Evolutionary conservation across 1,140 invertebrate species (phyloP).

Genomic region (Leptoteleia sp.): DNA sequence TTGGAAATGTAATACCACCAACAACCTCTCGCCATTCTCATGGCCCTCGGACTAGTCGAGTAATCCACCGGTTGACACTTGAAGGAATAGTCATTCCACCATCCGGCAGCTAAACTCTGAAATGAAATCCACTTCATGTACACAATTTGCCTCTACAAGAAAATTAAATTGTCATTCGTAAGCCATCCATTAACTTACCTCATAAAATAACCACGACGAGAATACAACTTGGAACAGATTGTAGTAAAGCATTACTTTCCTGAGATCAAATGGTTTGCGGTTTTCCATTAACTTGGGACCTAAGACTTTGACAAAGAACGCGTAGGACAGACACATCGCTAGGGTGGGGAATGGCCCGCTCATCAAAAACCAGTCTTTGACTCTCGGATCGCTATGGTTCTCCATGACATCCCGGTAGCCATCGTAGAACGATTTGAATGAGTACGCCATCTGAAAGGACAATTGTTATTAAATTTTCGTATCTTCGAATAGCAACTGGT

Average conservation of each 20-base stretch:
- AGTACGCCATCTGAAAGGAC: constrained; percentile 79
- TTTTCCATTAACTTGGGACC: constrained; percentile 95
- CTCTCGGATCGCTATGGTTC: constrained; percentile 89
- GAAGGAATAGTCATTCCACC: constrained; percentile 90
- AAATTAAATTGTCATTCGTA: neutral
- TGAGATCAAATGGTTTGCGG: constrained; percentile 91
- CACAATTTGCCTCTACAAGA: constrained; percentile 1
- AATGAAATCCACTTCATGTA: constrained; percentile 57
- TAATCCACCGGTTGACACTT: constrained; percentile 96
- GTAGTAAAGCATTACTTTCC: constrained; percentile 90
- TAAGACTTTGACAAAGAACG: constrained; percentile 89
- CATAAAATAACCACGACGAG: constrained; percentile 91
- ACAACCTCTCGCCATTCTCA: constrained; percentile 89
- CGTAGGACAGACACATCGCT: constrained; percentile 88
- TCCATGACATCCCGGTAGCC: constrained; percentile 86
- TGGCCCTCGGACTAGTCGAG: constrained; percentile 86
- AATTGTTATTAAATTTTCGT: neutral
- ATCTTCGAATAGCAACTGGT: too few species aligned
- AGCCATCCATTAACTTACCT: constrained; percentile 82
- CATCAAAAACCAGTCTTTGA: constrained; percentile 92
- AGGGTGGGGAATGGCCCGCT: constrained; percentile 90
- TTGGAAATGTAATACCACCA: constrained; percentile 96
- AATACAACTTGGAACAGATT: constrained; percentile 93
- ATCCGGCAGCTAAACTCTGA: constrained; percentile 85
- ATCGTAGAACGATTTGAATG: constrained; percentile 79